phyloP scores from a whole-genome alignment of 2,888 invertebrate genomes.

The Steinernema carpocapsae region DNA sequence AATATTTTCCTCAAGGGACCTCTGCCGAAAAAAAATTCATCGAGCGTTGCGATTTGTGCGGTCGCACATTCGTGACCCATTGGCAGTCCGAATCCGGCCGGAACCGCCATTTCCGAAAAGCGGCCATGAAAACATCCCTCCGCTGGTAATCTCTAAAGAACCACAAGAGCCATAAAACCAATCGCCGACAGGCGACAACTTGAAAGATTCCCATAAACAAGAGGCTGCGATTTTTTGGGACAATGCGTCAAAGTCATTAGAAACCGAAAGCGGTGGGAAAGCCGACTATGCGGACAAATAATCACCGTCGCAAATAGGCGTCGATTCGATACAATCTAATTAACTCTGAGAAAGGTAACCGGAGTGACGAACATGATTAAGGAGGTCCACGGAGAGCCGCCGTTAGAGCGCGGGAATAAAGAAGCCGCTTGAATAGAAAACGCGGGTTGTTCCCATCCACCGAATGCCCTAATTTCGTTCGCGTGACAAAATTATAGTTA shows the following conservation, averaged over 20 bases:
- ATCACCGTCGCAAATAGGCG: too few species aligned
- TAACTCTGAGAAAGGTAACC: background rate
- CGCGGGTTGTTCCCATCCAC: too few species aligned
- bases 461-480: background rate
- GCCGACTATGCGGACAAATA: background rate
- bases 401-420: too few species aligned
- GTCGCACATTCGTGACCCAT: slow-evolving; percentile 3
- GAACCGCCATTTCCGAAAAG: background rate
- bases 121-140: slow-evolving; percentile 11
- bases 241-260: background rate
- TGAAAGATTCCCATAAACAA: slow-evolving; percentile 10
- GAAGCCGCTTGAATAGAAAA: too few species aligned
- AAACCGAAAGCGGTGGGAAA: background rate
- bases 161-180: slow-evolving; percentile 14
- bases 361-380: too few species aligned
- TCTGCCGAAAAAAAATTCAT: too few species aligned
- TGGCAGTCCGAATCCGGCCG: background rate
- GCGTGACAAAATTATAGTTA: background rate
- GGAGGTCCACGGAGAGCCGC: too few species aligned
- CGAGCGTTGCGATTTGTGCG: too few species aligned
- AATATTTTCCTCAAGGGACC: too few species aligned
- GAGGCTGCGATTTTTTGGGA: background rate
- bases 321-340: too few species aligned
- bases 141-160: background rate
- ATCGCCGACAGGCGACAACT: background rate